Percentiles rank a stretch among this genome's conserved stretches.
Conservation (phyloP, 1,140 invertebrate genomes). For the Camponotus pennsylvanicus region DNA sequence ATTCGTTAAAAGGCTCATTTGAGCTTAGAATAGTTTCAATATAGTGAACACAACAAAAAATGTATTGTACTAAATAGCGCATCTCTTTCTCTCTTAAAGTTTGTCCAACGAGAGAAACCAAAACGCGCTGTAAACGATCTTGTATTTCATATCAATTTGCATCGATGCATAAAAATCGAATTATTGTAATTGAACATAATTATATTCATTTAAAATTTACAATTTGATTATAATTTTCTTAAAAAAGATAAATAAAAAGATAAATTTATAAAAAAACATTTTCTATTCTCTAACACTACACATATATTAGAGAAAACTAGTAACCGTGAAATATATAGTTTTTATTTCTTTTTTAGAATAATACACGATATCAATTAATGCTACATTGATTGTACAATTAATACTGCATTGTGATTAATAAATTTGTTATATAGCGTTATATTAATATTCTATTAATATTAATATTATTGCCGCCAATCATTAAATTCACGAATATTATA, state of each 20-base stretch:
- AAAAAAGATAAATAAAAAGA: not conserved
- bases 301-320: not conserved
- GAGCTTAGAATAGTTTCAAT: conserved; percentile 22
- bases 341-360: not conserved
- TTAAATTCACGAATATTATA: not conserved
- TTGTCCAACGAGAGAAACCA: not conserved
- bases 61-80: conserved; percentile 1
- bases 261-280: not conserved
- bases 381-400: conserved; percentile 10
- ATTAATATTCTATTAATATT: not conserved
- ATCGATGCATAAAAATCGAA: not conserved
- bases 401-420: not conserved
- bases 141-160: conserved; percentile 10
- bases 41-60: conserved; percentile 36
- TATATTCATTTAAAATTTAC: not conserved
- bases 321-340: not conserved
- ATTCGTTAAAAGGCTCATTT: conserved; percentile 58
- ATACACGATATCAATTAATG: conserved; percentile 18
- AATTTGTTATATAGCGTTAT: not conserved
- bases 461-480: conserved; percentile 10
- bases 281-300: not conserved
- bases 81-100: not conserved
- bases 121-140: not conserved
- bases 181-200: conserved; percentile 9
- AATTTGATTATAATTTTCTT: not conserved